Conservation (phyloP, 2,797 vertebrate species). For the Sarcoramphus papa region DNA sequence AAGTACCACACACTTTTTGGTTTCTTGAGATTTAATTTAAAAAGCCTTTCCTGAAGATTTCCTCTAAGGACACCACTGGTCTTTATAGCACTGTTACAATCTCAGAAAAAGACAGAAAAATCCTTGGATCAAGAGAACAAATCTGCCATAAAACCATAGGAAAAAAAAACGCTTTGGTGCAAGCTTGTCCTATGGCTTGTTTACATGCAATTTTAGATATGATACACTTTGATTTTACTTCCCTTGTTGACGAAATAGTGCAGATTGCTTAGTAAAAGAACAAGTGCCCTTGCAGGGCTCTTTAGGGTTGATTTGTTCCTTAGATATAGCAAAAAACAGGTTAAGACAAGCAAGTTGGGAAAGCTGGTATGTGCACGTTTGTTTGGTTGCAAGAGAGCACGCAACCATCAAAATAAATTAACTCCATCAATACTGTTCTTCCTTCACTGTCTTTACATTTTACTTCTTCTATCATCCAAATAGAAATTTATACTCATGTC, state of each 20-base stretch:
- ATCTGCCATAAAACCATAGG: not conserved
- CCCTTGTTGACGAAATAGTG: slow-evolving; percentile 1
- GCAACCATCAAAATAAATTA: not conserved
- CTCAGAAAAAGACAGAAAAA: not conserved
- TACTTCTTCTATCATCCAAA: not conserved
- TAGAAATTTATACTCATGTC: not conserved
- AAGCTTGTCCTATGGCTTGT: not conserved
- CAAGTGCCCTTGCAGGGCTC: not conserved
- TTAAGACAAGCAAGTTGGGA: not conserved
- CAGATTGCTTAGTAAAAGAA: slow-evolving; percentile 19
- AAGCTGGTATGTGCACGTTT: not conserved
- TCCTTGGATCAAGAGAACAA: not conserved
- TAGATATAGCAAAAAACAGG: not conserved
- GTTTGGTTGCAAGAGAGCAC: not conserved
- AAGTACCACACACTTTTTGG: not conserved
- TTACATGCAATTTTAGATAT: not conserved
- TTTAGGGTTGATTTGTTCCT: slow-evolving; percentile 1
- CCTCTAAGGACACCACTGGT: not conserved
- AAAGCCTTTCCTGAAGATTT: not conserved
- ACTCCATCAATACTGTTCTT: not conserved
- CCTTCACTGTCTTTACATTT: not conserved
- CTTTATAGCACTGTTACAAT: not conserved
- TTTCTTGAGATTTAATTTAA: not conserved
- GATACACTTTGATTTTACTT: not conserved
- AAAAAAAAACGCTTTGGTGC: not conserved